Base-by-base conservation (phyloP, 2,888 invertebrate genomes). In the Lasioglossum lativentre region DNA sequence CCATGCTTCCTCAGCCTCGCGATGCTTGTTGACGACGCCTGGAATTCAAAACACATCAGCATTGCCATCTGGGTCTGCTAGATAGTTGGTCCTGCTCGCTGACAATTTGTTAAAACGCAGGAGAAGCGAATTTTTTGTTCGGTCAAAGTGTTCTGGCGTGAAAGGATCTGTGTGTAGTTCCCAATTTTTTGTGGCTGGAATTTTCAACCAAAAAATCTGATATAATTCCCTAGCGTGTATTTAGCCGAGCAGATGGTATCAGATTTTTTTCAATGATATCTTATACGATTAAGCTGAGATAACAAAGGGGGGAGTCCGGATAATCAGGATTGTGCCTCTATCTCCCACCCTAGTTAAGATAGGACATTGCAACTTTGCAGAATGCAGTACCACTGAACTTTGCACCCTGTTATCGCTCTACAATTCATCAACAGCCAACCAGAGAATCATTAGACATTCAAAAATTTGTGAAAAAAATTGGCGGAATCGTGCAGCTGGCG, bases 1-100 rank as follows among this genome's bases (percentile, higher is more conserved):
- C 85, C 90, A 90, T 90, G 72, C 79, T 85, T 75, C 63, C 23
- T 30, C 34, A 38, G 42, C 79, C 80, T 10, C 66, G 34, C n/a
- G 23, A 66, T 34, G 27, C 30, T 70, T 66, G 45, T 70, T 34
- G 77, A 16, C 75, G 34, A 56, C 83, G 89, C 90, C 90, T 90
- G 38, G 23, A 90, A 78, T 80, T 38, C 38, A 73, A 76, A 85
- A 14, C 4, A 68, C 68, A n/a, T 47, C 34, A 23, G 10, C 16
- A 38, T 59, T 47, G 52, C 16, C 2, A 23, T 40, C 30, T 30
- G 8, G 56, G 12, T 8, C 0, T 19, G 73, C 30, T 34, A 34
- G 8, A 38, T 4, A 34, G 3, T 72, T 14, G 59, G 0, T 16
- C 10, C 12, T 70, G 1, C 38, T 45, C 23, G 27, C 4, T 45